A percentile compares a stretch with the other conserved stretches of the same genome.
Evolutionary conservation across 2,797 vertebrate genomes (phyloP).

Genomic region (Spinibarbus caldwelli): DNA sequence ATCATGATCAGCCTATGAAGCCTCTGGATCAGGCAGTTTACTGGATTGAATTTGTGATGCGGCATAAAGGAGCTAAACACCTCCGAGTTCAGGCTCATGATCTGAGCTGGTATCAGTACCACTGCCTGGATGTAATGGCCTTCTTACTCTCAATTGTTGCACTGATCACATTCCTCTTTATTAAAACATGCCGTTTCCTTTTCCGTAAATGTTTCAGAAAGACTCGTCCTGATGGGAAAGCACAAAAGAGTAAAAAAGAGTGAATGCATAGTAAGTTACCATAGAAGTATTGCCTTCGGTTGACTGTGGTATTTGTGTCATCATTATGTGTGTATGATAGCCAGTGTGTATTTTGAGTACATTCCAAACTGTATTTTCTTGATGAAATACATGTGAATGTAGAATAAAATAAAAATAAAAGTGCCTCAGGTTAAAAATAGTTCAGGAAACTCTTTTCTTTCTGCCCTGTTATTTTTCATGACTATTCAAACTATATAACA

Average conservation of each 20-base stretch:
- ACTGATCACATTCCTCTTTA: constrained; percentile 55
- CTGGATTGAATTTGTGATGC: constrained; percentile 81
- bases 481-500: too few relatives aligned
- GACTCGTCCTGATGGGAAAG: background rate
- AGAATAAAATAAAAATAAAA: too few relatives aligned
- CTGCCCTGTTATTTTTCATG: too few relatives aligned
- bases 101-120: constrained; percentile 76
- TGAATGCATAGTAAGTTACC: constrained; percentile 38
- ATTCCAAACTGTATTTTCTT: background rate
- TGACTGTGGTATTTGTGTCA: too few relatives aligned
- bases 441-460: too few relatives aligned
- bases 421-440: background rate
- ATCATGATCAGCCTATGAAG: constrained; percentile 74
- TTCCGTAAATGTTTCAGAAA: constrained; percentile 58
- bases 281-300: too few relatives aligned
- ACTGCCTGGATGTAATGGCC: constrained; percentile 72
- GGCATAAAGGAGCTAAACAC: constrained; percentile 76
- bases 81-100: constrained; percentile 70
- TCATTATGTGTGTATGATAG: background rate
- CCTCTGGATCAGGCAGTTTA: constrained; percentile 73
- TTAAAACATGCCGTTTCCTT: constrained; percentile 67
- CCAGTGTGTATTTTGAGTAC: background rate
- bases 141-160: constrained; percentile 65
- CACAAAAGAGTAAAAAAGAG: constrained; percentile 63
- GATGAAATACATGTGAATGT: background rate